These are phyloP conservation scores for Acanthochromis polyacanthus DNA, from an alignment of 2,113 vertebrate genomes.

Conservation along the genomic window DNA sequence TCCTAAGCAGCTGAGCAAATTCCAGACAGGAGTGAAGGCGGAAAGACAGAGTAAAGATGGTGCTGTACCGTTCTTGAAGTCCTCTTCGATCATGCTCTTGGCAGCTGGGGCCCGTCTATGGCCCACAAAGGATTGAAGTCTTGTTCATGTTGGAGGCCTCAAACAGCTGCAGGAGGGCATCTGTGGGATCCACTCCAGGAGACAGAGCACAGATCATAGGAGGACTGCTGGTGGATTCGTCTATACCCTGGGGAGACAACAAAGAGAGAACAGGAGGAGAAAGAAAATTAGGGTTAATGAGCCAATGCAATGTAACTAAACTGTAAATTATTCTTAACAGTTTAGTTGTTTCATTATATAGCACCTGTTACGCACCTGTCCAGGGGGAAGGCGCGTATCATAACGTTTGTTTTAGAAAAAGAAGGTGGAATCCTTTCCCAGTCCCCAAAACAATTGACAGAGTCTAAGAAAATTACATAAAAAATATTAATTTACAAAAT, in stretches of 20 bases:
- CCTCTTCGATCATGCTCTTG: conserved; percentile 85
- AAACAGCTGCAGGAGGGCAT: conserved; percentile 82
- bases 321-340: conserved; percentile 1
- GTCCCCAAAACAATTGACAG: too few species aligned
- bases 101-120: conserved; percentile 88
- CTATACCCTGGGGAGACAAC: too few species aligned
- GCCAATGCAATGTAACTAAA: conserved; percentile 18
- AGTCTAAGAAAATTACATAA: too few species aligned
- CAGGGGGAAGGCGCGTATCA: too few species aligned
- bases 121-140: conserved; percentile 84
- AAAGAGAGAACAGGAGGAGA: too few species aligned
- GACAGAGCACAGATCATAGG: conserved; percentile 88
- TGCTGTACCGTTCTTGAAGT: conserved; percentile 76
- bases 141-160: conserved; percentile 83
- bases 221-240: conserved; percentile 81
- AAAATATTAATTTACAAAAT: too few species aligned
- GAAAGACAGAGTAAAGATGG: not conserved
- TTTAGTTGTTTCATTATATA: too few species aligned
- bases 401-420: too few species aligned
- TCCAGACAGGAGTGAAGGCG: conserved; percentile 4
- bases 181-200: conserved; percentile 85
- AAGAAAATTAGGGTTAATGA: conserved; percentile 31
- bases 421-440: too few species aligned
- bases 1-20: conserved; percentile 17
- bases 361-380: too few species aligned